Evolutionary conservation across 2,888 invertebrate genomes (phyloP), one percentile per base, ranked within the genome.

Genomic region (Eilema griseolum): DNA sequence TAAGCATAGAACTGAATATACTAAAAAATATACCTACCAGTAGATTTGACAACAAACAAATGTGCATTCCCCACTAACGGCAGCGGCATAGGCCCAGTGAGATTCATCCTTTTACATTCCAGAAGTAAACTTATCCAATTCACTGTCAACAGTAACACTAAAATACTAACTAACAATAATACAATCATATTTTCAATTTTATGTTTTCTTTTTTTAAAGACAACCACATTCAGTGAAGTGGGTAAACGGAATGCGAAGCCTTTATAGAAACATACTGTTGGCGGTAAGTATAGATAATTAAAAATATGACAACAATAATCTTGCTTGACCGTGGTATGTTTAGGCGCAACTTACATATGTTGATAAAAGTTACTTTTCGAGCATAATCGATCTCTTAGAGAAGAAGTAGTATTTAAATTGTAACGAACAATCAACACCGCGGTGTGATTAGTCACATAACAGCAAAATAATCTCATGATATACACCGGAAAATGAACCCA

Each of bases 1-100:
- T 33, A 33, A 33, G 4, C 11, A 37, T 41, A 16, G 41, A 60
- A 23, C 1, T 37, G 3, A 46, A 37, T 37, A 59, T 46, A 31
- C 24, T 20, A 52, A 56, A 69, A 65, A 12, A 37, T 11, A 31
- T 16, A 28, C 77, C 77, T 83, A 94, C 93, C 87, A 73, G 93
- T 83, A n/a, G 96, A 92, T 67, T 85, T 83, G 70, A 90, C 92
- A n/a, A 92, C 82, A 73, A 96, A 90, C 28, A 94, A 86, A 71
- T 93, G 86, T 0, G 90, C 96, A 87, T 96, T 95, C 0, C 96
- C 96, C 14, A 96, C 62, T 3, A 96, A 16, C 0, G 96, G 96
- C 56, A 93, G 75, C 0, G 90, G 87, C 0, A 74, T 62, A 0
- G 96, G 95, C 11, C 93, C 93, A 3, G 78, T 79, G 14, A 91